Base-by-base conservation (phyloP, 2,888 invertebrate genomes). In the Elmis aenea region DNA sequence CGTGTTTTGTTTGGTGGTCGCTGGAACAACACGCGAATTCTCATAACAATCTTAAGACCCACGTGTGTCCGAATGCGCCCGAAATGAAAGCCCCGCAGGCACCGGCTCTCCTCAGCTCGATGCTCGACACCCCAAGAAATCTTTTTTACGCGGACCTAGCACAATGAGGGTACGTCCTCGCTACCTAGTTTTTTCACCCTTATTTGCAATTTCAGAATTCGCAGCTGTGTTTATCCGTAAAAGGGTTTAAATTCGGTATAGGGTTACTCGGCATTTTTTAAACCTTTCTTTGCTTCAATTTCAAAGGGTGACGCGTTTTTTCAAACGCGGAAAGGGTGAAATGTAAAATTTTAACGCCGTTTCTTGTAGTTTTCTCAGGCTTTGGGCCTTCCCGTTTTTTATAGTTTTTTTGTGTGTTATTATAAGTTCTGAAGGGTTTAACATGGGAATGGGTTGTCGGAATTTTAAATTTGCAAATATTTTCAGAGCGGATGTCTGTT, bases 221-320 rank as follows among this genome's bases (percentile, higher is more conserved):
- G 46, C 50, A 50, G 50, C 50, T 50, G 50, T 50, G 50, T 50
- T 50, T 50, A 50, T 46, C 39, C 46, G 42, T 45, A 48, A 50
- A 43, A 50, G 50, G 50, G 50, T 50, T 50, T 50, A 50, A 50
- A 50, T 46, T 46, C 40, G 42, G 46, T 46, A 45, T 50, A 50
- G 50, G 50, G 50, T 50, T 50, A 46, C 50, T 39, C 36, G 41
- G 40, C 46, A 30, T 41, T 45, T 44, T 47, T 42, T 36, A 34
- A 21, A 18, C 32, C 21, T 22, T 27, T 44, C 42, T 40, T 46
- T 39, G 13, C 18, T 16, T 32, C 12, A 10, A 18, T 26, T 24
- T 26, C 15, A 13, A 31, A 30, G 26, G 29, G 21, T 36, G 24
- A 24, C 13, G 28, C 33, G 35, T 21, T 31, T 37, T 42, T 27